These are phyloP conservation scores for Botrylloides violaceus DNA, from an alignment of 23 tunicate genomes.

Conservation along the genomic window DNA sequence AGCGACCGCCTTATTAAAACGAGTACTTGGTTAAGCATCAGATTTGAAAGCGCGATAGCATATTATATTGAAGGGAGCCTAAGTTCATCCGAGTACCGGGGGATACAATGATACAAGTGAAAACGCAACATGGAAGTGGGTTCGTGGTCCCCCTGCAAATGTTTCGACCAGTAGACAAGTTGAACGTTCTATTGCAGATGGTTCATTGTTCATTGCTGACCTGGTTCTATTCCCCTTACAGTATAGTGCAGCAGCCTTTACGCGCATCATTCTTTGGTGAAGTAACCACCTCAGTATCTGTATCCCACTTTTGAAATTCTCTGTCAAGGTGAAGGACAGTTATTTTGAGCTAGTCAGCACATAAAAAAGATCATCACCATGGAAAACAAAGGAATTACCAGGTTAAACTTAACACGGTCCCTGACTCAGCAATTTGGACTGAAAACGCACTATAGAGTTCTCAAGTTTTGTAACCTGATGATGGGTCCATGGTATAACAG, in stretches of 20 bases:
- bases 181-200: background rate
- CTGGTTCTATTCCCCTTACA: background rate
- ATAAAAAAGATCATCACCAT: too few species aligned
- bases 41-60: background rate
- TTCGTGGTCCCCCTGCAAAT: background rate
- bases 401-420: too few species aligned
- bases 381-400: too few species aligned
- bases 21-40: too few species aligned
- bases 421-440: too few species aligned
- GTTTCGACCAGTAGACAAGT: too few species aligned
- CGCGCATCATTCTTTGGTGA: background rate
- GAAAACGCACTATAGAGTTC: too few species aligned
- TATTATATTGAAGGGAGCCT: background rate
- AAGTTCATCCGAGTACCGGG: background rate
- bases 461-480: too few species aligned
- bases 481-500: too few species aligned
- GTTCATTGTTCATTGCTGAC: background rate
- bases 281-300: slow-evolving; percentile 10
- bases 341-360: too few species aligned
- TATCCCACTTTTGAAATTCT: slow-evolving; percentile 30
- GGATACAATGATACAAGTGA: too few species aligned
- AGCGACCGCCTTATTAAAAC: background rate
- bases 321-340: slow-evolving; percentile 9
- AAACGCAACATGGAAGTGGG: background rate
- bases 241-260: slow-evolving; percentile 10